A percentile compares a stretch with the other conserved stretches of the same genome.
Conservation (phyloP, 2,888 invertebrate genomes). For the Chrysolina americana region DNA sequence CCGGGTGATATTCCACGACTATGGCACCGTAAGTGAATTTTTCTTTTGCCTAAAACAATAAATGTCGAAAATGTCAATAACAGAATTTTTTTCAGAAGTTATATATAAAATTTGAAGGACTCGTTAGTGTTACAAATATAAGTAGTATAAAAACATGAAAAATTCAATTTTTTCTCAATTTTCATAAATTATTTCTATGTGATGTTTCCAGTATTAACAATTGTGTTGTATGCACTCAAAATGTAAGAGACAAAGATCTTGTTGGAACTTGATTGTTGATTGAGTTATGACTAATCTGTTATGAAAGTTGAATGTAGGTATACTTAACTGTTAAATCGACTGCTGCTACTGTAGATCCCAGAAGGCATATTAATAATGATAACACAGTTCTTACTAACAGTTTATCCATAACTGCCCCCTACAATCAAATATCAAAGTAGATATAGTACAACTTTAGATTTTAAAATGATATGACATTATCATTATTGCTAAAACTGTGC, state of each 20-base stretch:
- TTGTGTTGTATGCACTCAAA: background rate
- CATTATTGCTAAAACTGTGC: background rate
- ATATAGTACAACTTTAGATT: background rate
- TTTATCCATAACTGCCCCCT: background rate
- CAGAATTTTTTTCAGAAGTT: background rate
- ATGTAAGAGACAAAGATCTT: background rate
- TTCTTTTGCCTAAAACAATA: slow-evolving; percentile 10
- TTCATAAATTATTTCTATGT: too few relatives aligned
- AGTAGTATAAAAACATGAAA: too few relatives aligned
- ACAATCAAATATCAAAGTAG: background rate
- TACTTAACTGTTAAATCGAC: background rate
- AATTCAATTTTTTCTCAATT: too few relatives aligned
- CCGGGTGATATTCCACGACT: slow-evolving; percentile 76
- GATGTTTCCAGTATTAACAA: background rate
- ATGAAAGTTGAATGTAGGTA: background rate
- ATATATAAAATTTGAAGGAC: too few relatives aligned
- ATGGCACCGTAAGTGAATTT: slow-evolving; percentile 70
- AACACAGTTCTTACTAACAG: background rate
- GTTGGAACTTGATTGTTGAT: background rate
- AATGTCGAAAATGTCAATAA: too few relatives aligned
- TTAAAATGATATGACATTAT: background rate
- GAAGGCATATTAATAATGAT: background rate
- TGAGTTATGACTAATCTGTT: background rate
- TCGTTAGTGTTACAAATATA: too few relatives aligned
- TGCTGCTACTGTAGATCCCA: background rate